These are phyloP conservation scores for Euleptes europaea DNA, from an alignment of 2,113 vertebrate species.

Conservation along the genomic window DNA sequence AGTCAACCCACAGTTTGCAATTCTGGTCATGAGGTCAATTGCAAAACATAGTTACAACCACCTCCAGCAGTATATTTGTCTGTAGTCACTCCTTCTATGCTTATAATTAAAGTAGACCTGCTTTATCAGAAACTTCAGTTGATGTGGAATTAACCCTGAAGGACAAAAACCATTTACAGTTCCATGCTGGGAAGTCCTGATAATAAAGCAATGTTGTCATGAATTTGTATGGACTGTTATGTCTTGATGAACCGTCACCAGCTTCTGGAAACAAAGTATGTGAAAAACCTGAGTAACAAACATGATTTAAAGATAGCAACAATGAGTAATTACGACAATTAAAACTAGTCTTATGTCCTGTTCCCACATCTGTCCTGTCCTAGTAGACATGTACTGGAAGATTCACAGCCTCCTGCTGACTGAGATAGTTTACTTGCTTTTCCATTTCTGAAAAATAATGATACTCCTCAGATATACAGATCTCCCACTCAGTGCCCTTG, in stretches of 20 bases:
- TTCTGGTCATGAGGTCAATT: too few relatives aligned
- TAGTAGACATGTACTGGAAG: background rate
- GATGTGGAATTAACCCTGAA: background rate
- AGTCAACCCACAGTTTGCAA: too few relatives aligned
- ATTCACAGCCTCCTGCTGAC: conserved; percentile 2
- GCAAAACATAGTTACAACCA: too few relatives aligned
- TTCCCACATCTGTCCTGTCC: conserved; percentile 12
- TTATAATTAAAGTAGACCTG: background rate
- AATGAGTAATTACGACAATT: conserved; percentile 1
- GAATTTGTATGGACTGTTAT: conserved; percentile 38
- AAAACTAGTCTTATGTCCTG: background rate
- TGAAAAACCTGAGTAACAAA: background rate
- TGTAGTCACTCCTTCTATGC: background rate
- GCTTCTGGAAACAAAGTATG: conserved; percentile 14
- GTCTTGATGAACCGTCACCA: background rate
- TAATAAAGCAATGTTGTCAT: background rate
- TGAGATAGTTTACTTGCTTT: conserved; percentile 8
- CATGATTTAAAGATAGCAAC: background rate
- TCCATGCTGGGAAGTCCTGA: conserved; percentile 17
- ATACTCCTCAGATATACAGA: background rate
- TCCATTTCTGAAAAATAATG: conserved; percentile 26
- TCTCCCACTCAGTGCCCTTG: background rate
- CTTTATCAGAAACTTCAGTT: background rate
- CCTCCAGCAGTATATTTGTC: background rate
- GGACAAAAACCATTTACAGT: background rate